Evolutionary conservation across 2,797 vertebrate genomes (phyloP).

Genomic region (Margarornis squamiger): DNA sequence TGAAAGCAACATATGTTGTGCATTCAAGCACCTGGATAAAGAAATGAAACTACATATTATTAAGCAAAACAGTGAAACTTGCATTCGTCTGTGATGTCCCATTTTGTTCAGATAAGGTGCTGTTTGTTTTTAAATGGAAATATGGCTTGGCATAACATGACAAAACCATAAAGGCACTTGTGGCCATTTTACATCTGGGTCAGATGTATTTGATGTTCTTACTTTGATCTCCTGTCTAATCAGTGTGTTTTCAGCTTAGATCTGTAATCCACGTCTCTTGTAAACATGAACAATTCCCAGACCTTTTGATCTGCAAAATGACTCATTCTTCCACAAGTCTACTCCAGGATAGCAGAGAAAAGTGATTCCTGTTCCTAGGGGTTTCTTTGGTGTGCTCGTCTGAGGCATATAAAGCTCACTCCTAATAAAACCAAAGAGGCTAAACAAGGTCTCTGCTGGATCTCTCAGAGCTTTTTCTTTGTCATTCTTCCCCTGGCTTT

Average conservation of each 20-base stretch:
- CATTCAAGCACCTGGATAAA: slow-evolving; percentile 56
- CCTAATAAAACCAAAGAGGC: neutral
- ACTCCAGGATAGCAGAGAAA: slow-evolving; percentile 5
- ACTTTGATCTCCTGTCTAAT: slow-evolving; percentile 81
- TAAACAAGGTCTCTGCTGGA: neutral
- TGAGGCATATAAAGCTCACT: neutral
- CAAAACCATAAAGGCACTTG: slow-evolving; percentile 32
- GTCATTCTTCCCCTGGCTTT: neutral
- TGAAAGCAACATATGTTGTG: slow-evolving; percentile 60
- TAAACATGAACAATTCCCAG: slow-evolving; percentile 71
- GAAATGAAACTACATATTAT: slow-evolving; percentile 10
- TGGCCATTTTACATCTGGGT: slow-evolving; percentile 68
- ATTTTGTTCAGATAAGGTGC: slow-evolving; percentile 40
- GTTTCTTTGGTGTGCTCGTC: neutral
- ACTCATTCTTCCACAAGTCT: slow-evolving; percentile 56
- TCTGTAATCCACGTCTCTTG: slow-evolving; percentile 74
- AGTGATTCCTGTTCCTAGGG: neutral
- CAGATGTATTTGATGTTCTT: slow-evolving; percentile 76
- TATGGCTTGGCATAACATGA: slow-evolving; percentile 56
- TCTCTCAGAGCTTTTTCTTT: neutral
- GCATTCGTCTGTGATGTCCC: slow-evolving; percentile 24
- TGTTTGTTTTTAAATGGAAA: slow-evolving; percentile 67
- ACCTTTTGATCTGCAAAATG: slow-evolving; percentile 79
- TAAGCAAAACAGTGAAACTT: slow-evolving; percentile 3
- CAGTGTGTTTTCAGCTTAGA: slow-evolving; percentile 72